phyloP scores from a whole-genome alignment of 2,888 invertebrate genomes.

The Himalopsyche japonica region DNA sequence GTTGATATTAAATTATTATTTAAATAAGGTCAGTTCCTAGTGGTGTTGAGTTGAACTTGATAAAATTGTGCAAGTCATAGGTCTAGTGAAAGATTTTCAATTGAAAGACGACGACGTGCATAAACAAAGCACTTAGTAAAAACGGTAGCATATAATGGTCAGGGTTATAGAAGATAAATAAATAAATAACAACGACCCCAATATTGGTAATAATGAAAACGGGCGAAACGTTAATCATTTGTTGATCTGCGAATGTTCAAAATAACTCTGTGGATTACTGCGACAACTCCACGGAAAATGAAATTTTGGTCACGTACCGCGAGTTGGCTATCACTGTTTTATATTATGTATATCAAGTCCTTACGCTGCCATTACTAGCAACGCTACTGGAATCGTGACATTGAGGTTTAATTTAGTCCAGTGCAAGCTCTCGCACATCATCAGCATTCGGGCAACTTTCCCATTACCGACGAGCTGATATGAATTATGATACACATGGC shows the following conservation, averaged over 20 bases:
- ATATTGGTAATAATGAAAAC: too few species aligned
- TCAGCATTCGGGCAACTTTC: conserved; percentile 2
- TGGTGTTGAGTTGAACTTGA: not conserved
- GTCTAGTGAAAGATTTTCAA: not conserved
- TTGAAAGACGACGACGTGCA: not conserved
- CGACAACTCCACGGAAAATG: too few species aligned
- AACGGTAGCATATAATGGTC: not conserved
- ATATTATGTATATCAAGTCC: too few species aligned
- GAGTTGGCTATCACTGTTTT: too few species aligned
- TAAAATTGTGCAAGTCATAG: not conserved
- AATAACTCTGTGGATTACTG: too few species aligned
- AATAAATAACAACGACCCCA: not conserved
- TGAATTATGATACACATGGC: conserved; percentile 6
- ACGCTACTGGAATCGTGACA: not conserved
- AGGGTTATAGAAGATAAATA: not conserved
- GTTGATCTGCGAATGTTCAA: too few species aligned
- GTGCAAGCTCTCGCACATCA: not conserved
- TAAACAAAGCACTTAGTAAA: not conserved
- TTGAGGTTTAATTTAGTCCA: not conserved
- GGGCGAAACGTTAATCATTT: too few species aligned
- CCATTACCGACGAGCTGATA: conserved; percentile 14
- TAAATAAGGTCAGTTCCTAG: not conserved
- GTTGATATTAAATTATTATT: not conserved
- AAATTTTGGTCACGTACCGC: too few species aligned
- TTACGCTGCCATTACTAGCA: too few species aligned